Evolutionary conservation across 2,888 invertebrate genomes (phyloP), one percentile per base, ranked within the genome.

Genomic region (Eurytoma californica): DNA sequence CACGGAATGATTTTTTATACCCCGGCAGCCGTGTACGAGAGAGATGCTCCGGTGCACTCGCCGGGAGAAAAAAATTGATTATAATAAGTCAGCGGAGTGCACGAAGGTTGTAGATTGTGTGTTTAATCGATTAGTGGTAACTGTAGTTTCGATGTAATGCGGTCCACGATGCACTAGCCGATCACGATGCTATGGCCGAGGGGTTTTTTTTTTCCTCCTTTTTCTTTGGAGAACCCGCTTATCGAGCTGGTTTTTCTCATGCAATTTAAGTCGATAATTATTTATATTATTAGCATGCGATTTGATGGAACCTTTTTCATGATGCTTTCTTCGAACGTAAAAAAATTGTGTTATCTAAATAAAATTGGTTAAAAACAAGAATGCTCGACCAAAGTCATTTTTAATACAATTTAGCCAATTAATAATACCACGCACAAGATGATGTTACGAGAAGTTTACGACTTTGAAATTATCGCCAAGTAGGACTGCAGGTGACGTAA

Each of bases 111-210:
- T 39, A 28, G 30, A 70, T 77, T 73, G 68, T 68, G 68, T 68
- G 57, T 63, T 78, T 68, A 73, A 79, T 79, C 69, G 78, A 73
- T 79, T 74, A 69, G 69, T 49, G 39, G 61, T 69, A 74, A 74
- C 69, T 73, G 65, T 78, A 57, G 70, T 66, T 70, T 18, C 16
- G 61, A 18, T 67, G 53, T 75, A 73, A 66, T 53, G 70, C 70
- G 49, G 70, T n/a, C 47, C 24, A 13, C 30, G 57, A 49, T 30
- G 18, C 49, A 69, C 69, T 57, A 63, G 53, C 65, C 65, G 65
- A 39, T 67, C 58, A 39, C 68, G 53, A 68, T 24, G 58, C 53
- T 67, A 66, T 16, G 58, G 18, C 49, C 51, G 7, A 7, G 39
- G 5, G 28, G 53, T 20, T 65, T 72, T 66, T 66, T 72, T 53